phyloP scores from a whole-genome alignment of 2,797 vertebrate species.

The Paramormyrops hopkinsi region DNA sequence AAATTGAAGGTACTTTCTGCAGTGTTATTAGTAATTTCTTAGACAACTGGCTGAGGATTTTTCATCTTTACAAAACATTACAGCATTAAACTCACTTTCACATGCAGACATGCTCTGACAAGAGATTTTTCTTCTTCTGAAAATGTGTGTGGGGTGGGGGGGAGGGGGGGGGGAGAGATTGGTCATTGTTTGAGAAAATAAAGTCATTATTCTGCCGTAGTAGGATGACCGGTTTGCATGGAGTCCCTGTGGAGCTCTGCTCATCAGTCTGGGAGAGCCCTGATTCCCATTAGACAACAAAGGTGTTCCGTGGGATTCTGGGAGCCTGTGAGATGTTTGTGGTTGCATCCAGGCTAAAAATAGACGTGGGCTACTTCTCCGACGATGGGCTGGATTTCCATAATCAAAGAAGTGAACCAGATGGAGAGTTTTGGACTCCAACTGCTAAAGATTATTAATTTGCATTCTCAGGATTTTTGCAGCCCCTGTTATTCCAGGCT shows the following conservation, averaged over 20 bases:
- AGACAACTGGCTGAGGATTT: background rate
- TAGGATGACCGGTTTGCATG: constrained; percentile 57
- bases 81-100: constrained; percentile 57
- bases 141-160: constrained; percentile 20
- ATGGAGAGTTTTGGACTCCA: background rate
- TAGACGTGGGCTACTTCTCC: constrained; percentile 47
- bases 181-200: constrained; percentile 63
- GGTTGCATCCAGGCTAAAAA: constrained; percentile 46
- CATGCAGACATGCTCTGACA: constrained; percentile 72
- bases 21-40: background rate
- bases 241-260: constrained; percentile 49
- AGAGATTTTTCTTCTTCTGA: constrained; percentile 76
- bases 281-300: background rate
- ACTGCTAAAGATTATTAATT: background rate
- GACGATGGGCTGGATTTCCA: constrained; percentile 41
- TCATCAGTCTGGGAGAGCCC: background rate
- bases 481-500: background rate
- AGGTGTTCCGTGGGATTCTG: background rate
- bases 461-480: background rate
- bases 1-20: background rate
- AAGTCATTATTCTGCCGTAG: constrained; percentile 81
- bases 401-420: constrained; percentile 55
- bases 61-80: background rate
- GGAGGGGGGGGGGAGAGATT: constrained; percentile 34
- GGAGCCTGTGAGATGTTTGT: background rate